Conservation (phyloP, 1,140 invertebrate genomes). For the Hirudo medicinalis region DNA sequence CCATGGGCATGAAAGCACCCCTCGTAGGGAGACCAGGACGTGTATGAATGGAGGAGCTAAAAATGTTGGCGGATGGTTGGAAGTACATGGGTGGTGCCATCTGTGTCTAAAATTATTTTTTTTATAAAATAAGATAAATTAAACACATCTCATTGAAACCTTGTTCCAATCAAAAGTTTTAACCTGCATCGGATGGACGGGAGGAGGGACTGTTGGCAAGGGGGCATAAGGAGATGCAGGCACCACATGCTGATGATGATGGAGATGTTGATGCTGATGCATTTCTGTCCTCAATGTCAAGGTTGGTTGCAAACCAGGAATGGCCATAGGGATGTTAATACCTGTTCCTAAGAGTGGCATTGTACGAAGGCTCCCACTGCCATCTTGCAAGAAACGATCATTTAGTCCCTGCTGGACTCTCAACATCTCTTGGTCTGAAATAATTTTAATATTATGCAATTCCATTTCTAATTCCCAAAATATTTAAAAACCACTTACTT, state of each 20-base stretch:
- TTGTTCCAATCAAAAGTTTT: too few species aligned
- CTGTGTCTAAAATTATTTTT: background rate
- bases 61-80: background rate
- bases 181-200: background rate
- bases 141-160: too few species aligned
- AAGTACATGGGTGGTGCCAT: background rate
- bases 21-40: background rate
- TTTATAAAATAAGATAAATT: too few species aligned
- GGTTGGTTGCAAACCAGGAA: conserved; percentile 1
- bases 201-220: background rate
- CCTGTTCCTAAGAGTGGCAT: background rate
- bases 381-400: conserved; percentile 11
- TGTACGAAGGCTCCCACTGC: background rate
- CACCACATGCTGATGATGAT: conserved; percentile 7
- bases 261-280: conserved; percentile 11
- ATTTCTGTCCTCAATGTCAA: conserved; percentile 3
- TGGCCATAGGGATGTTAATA: conserved; percentile 6
- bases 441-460: background rate
- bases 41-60: background rate
- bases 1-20: conserved; percentile 11
- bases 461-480: background rate
- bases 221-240: conserved; percentile 2
- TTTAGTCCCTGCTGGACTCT: conserved; percentile 4
- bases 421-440: conserved; percentile 8
- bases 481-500: background rate